These are phyloP conservation scores for Nyctibius bracteatus DNA, from an alignment of 2,113 vertebrate species.

Conservation along the genomic window DNA sequence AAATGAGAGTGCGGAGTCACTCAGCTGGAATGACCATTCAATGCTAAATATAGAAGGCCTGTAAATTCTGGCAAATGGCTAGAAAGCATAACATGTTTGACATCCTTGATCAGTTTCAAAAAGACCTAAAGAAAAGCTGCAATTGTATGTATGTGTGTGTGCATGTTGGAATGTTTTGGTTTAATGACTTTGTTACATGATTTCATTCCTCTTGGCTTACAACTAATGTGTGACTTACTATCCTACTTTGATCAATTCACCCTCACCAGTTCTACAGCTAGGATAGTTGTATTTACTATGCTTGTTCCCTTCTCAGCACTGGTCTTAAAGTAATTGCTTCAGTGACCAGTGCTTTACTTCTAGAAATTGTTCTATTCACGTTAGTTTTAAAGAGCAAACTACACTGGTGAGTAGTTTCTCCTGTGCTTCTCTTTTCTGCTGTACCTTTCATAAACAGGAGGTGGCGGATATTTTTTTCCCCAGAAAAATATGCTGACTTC, in stretches of 20 bases:
- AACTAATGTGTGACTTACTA: not conserved
- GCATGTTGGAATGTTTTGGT: not conserved
- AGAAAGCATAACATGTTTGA: not conserved
- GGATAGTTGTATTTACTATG: not conserved
- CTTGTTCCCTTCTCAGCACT: not conserved
- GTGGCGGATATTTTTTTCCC: not conserved
- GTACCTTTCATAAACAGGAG: slow-evolving; percentile 4
- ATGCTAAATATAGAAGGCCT: not conserved
- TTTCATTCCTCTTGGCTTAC: not conserved
- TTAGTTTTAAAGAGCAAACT: not conserved
- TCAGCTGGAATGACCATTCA: not conserved
- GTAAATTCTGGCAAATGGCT: not conserved
- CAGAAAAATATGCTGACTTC: not conserved
- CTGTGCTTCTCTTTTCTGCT: not conserved
- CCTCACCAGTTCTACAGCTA: not conserved
- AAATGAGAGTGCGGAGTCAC: not conserved
- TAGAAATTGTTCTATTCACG: not conserved
- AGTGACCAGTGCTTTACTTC: not conserved
- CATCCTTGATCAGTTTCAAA: not conserved
- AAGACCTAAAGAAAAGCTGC: not conserved
- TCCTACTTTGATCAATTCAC: not conserved
- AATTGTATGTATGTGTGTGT: accelerated
- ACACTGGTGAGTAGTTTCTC: not conserved
- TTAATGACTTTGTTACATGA: not conserved
- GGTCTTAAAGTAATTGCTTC: not conserved